Evolutionary conservation across 1,140 invertebrate species (phyloP).

Genomic region (Aphelenchoides fujianensis): DNA sequence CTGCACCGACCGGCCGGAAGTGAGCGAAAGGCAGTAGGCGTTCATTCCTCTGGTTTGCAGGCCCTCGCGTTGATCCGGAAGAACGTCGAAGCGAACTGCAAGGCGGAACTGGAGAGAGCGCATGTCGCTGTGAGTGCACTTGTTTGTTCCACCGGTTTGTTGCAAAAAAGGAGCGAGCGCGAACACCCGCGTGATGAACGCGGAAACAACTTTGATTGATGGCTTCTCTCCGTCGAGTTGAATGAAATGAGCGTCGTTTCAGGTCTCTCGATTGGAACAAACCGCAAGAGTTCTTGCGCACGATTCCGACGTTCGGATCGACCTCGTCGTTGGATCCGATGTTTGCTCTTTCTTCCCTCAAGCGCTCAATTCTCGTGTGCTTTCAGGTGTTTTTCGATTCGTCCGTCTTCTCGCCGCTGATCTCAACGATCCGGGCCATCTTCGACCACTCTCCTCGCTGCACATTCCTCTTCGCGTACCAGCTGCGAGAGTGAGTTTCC

Average conservation of each 20-base stretch:
- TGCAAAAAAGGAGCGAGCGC: too few relatives aligned
- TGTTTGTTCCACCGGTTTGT: too few relatives aligned
- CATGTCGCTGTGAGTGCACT: too few relatives aligned
- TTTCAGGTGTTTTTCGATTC: slow-evolving; percentile 52
- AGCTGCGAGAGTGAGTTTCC: slow-evolving; percentile 53
- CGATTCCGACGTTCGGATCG: too few relatives aligned
- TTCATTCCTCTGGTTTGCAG: not conserved
- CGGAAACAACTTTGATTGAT: too few relatives aligned
- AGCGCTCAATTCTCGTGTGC: too few relatives aligned
- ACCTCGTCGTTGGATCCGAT: too few relatives aligned
- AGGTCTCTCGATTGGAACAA: slow-evolving; percentile 8
- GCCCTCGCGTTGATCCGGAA: not conserved
- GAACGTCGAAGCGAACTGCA: not conserved
- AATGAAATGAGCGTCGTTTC: too few relatives aligned
- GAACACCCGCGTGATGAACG: too few relatives aligned
- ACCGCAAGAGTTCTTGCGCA: slow-evolving; percentile 24
- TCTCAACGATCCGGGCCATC: slow-evolving; percentile 40
- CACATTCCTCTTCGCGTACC: slow-evolving; percentile 48
- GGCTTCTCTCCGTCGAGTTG: too few relatives aligned
- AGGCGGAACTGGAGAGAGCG: not conserved
- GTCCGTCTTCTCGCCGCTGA: slow-evolving; percentile 43
- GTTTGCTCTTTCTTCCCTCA: too few relatives aligned
- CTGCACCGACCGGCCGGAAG: slow-evolving; percentile 17
- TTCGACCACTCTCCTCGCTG: slow-evolving; percentile 38
- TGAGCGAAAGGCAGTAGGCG: not conserved